These are phyloP conservation scores for Oligia latruncula DNA, from an alignment of 2,888 invertebrate species.

Conservation along the genomic window DNA sequence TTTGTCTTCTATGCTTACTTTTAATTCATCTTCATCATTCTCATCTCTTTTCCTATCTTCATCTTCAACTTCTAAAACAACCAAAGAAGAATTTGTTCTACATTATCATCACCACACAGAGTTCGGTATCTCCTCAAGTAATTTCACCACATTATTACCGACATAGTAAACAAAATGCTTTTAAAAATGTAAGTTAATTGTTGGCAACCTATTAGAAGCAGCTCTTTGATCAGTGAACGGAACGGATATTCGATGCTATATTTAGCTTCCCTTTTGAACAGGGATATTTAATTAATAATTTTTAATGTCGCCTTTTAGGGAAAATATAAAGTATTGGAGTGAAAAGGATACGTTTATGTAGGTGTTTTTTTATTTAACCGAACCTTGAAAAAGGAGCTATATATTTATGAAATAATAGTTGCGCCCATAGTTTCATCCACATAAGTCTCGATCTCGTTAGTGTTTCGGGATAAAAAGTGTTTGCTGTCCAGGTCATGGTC, in stretches of 20 bases:
- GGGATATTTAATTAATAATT: slow-evolving; percentile 59
- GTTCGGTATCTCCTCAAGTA: not conserved
- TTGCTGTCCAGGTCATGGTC: not conserved
- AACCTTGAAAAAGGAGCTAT: not conserved
- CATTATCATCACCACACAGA: not conserved
- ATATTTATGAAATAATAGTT: not conserved
- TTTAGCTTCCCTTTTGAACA: slow-evolving; percentile 50
- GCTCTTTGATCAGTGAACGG: slow-evolving; percentile 59
- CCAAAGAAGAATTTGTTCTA: not conserved
- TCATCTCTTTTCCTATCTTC: not conserved
- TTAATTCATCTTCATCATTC: too few relatives aligned
- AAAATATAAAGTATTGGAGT: not conserved
- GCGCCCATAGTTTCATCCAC: not conserved
- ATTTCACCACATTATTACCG: slow-evolving; percentile 1
- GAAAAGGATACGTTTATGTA: not conserved
- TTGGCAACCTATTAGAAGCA: slow-evolving; percentile 37
- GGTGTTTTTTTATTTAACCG: not conserved
- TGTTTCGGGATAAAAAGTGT: not conserved
- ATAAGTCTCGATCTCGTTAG: not conserved
- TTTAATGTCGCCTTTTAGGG: slow-evolving; percentile 36
- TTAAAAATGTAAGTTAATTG: slow-evolving; percentile 61
- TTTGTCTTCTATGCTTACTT: not conserved
- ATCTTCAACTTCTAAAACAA: not conserved
- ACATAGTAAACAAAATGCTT: slow-evolving; percentile 30
- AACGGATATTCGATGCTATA: slow-evolving; percentile 52